phyloP scores from a whole-genome alignment of 2,888 invertebrate genomes.

The Caradrina kadenii region DNA sequence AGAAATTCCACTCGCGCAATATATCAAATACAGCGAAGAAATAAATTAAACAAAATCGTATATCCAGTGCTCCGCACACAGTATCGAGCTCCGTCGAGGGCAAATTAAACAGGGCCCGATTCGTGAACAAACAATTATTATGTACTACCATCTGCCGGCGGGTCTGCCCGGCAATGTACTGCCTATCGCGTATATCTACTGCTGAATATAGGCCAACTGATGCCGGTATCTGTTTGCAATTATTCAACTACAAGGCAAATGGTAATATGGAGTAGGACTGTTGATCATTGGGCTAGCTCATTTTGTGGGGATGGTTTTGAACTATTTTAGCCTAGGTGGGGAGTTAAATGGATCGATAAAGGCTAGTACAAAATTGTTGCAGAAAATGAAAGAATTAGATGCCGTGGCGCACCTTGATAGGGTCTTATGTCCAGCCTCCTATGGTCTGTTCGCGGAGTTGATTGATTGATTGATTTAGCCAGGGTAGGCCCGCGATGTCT shows the following conservation, averaged over 20 bases:
- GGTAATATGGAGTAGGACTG: not conserved
- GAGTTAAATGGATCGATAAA: no score
- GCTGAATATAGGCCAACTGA: constrained; percentile 23
- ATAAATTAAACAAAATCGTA: constrained; percentile 55
- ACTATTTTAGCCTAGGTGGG: not conserved
- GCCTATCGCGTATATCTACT: constrained; percentile 17
- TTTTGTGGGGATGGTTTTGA: not conserved
- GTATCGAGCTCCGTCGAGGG: constrained; percentile 49
- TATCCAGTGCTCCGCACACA: constrained; percentile 38
- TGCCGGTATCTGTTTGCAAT: not conserved
- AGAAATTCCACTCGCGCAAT: constrained; percentile 28
- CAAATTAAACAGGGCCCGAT: constrained; percentile 55
- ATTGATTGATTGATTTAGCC: not conserved
- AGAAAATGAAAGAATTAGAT: not conserved
- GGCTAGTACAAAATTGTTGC: not conserved
- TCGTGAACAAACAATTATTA: constrained; percentile 55
- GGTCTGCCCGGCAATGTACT: constrained; percentile 11
- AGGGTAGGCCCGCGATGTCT: no score
- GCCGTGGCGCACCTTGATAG: no score
- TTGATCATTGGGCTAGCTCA: not conserved
- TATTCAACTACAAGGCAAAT: constrained; percentile 1
- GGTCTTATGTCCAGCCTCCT: no score
- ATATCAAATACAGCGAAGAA: constrained; percentile 43
- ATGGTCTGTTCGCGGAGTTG: no score
- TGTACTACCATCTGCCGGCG: constrained; percentile 21